These are phyloP conservation scores for Uloborus plumipes DNA, from an alignment of 2,888 invertebrate species.

Conservation along the genomic window DNA sequence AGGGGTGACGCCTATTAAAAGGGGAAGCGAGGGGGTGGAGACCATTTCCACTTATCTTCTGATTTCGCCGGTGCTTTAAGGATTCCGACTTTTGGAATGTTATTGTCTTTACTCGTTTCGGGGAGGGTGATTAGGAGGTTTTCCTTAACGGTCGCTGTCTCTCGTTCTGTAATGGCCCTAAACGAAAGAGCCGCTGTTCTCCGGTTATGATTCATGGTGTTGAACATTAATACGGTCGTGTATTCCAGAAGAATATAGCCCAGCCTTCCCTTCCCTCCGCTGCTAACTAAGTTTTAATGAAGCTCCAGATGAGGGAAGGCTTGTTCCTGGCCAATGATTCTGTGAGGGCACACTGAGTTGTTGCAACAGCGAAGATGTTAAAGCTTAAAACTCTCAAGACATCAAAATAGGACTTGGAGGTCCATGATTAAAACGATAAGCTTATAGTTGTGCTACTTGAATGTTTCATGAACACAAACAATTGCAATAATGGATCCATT, in stretches of 20 bases:
- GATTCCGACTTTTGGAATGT: slow-evolving; percentile 10
- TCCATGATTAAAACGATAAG: too few species aligned
- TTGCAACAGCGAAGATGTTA: slow-evolving; percentile 7
- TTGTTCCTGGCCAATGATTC: slow-evolving; percentile 43
- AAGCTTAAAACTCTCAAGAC: too few species aligned
- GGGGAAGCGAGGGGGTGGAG: neutral
- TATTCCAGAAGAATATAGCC: neutral
- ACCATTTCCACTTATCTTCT: slow-evolving; percentile 26
- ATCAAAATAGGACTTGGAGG: too few species aligned
- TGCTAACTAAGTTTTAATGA: slow-evolving; percentile 47
- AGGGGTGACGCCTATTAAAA: slow-evolving; percentile 27
- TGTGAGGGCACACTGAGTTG: slow-evolving; percentile 53
- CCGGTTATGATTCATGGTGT: slow-evolving; percentile 56
- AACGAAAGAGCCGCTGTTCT: slow-evolving; percentile 29
- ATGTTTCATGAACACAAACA: too few species aligned
- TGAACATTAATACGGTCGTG: slow-evolving; percentile 48
- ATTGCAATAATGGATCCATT: too few species aligned
- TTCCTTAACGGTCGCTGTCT: slow-evolving; percentile 30
- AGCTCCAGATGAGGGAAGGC: slow-evolving; percentile 33
- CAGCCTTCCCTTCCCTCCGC: neutral
- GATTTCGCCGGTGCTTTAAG: neutral
- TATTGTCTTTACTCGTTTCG: slow-evolving; percentile 10
- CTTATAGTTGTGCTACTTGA: too few species aligned
- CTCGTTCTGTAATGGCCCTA: slow-evolving; percentile 36
- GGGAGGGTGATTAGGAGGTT: slow-evolving; percentile 16